Percentiles rank a stretch among this genome's conserved stretches.
phyloP scores from a whole-genome alignment of 2,888 invertebrate species.

The Vandiemenella viatica region DNA sequence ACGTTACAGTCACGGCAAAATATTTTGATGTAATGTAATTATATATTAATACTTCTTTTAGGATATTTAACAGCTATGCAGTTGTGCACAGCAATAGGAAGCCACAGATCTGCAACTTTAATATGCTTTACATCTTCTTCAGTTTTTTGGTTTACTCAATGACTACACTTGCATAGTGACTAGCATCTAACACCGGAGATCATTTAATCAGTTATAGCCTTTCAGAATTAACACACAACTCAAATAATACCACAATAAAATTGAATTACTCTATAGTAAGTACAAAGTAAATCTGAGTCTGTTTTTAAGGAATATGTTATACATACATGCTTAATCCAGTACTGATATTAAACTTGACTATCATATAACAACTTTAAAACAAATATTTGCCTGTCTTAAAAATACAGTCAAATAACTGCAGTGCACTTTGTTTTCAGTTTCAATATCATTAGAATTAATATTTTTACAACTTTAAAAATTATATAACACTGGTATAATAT shows the following conservation, averaged over 20 bases:
- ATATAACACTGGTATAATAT: neutral
- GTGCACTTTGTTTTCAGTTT: too few relatives aligned
- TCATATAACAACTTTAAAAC: neutral
- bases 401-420: neutral
- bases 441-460: neutral
- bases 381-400: neutral
- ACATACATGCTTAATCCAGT: too few relatives aligned
- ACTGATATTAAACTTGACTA: too few relatives aligned
- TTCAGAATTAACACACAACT: too few relatives aligned
- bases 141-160: neutral
- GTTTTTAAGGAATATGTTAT: too few relatives aligned
- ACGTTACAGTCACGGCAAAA: neutral
- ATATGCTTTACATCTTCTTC: neutral
- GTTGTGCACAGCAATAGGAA: neutral
- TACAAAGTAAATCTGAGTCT: too few relatives aligned
- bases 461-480: neutral
- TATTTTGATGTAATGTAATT: neutral
- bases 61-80: neutral
- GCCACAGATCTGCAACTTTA: slow-evolving; percentile 1
- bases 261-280: too few relatives aligned
- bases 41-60: neutral
- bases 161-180: neutral
- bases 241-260: too few relatives aligned
- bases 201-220: too few relatives aligned
- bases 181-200: too few relatives aligned